Percentiles rank a stretch among this genome's conserved stretches.
Evolutionary conservation across 1,140 invertebrate genomes (phyloP).

Genomic region (Cecropterus lyciades): DNA sequence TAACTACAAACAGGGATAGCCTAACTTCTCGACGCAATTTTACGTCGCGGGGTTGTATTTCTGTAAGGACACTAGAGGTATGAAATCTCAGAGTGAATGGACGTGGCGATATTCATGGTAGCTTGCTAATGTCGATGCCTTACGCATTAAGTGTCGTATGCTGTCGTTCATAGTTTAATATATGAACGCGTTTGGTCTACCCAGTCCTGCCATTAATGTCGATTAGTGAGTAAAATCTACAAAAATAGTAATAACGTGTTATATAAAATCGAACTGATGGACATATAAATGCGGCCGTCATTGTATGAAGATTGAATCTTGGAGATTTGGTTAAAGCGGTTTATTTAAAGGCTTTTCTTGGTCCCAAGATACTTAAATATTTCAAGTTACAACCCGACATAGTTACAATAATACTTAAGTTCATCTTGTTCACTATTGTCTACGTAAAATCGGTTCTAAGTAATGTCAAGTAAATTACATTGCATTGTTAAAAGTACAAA

Average conservation of each 20-base stretch:
- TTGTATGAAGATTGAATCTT: neutral
- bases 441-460: no score
- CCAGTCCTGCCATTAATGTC: slow-evolving; percentile 6
- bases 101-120: slow-evolving; percentile 26
- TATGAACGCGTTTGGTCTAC: neutral
- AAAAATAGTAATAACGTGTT: no score
- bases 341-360: slow-evolving; percentile 12
- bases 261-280: neutral
- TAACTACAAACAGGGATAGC: slow-evolving; percentile 45
- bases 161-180: slow-evolving; percentile 5
- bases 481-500: no score
- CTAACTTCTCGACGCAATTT: slow-evolving; percentile 5
- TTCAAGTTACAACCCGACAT: neutral
- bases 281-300: neutral
- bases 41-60: slow-evolving; percentile 3
- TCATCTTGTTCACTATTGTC: no score
- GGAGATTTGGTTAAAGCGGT: neutral
- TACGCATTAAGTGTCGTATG: slow-evolving; percentile 21
- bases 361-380: slow-evolving; percentile 11
- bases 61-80: slow-evolving; percentile 28
- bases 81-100: slow-evolving; percentile 28
- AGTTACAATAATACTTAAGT: no score
- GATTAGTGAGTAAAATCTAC: no score
- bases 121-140: slow-evolving; percentile 28
- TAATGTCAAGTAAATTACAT: no score